Conservation (phyloP, 2,888 invertebrate genomes). For the Xestia ashworthii region DNA sequence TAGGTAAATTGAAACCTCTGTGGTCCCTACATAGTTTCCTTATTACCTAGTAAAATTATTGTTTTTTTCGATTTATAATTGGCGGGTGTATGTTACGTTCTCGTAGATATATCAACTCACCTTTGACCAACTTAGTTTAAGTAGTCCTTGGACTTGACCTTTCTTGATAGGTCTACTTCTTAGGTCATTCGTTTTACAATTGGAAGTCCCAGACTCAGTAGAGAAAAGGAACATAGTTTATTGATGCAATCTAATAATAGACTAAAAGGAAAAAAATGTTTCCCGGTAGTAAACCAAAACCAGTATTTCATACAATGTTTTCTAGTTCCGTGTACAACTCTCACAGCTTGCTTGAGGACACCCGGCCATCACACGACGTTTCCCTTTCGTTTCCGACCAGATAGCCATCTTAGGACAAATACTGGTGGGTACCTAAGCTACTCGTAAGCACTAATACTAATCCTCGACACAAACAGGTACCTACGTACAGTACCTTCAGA, state of each 20-base stretch:
- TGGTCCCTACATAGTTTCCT: too few relatives aligned
- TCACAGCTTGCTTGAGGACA: constrained; percentile 16
- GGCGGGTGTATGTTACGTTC: too few relatives aligned
- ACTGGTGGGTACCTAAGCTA: constrained; percentile 12
- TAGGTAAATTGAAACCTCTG: too few relatives aligned
- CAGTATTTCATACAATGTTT: constrained; percentile 25
- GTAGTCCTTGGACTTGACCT: neutral
- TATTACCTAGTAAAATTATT: too few relatives aligned
- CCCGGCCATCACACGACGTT: constrained; percentile 31
- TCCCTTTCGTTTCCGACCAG: constrained; percentile 58
- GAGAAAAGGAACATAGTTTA: too few relatives aligned
- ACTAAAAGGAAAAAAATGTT: constrained; percentile 10
- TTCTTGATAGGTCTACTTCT: neutral
- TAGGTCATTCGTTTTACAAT: neutral
- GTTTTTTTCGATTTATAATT: too few relatives aligned
- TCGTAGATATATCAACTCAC: neutral
- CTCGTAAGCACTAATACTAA: constrained; percentile 17
- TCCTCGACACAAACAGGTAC: constrained; percentile 39
- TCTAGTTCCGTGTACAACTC: constrained; percentile 25
- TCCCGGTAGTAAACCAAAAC: constrained; percentile 4
- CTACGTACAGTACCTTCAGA: too few relatives aligned
- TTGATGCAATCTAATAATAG: neutral
- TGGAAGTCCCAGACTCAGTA: too few relatives aligned
- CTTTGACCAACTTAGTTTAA: neutral
- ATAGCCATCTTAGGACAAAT: constrained; percentile 37